Conservation (phyloP, 2,113 vertebrate genomes). For the Gadus macrocephalus region DNA sequence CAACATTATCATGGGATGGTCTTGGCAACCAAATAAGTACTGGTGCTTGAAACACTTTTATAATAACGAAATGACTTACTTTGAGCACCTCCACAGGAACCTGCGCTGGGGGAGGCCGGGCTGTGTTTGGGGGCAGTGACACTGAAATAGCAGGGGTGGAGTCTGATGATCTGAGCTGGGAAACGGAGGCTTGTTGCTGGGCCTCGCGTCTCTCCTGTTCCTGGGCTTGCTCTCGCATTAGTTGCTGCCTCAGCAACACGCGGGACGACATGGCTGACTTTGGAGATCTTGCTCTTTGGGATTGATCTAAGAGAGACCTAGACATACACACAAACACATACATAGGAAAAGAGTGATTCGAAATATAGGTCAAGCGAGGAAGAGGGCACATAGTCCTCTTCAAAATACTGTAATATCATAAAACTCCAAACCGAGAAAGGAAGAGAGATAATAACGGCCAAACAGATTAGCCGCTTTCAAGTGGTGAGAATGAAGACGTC, state of each 20-base stretch:
- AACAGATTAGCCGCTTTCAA: too few relatives aligned
- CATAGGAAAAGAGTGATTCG: not conserved
- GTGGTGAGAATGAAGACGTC: too few relatives aligned
- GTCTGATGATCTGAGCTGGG: conserved; percentile 64
- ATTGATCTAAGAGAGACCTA: conserved; percentile 37
- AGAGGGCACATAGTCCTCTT: too few relatives aligned
- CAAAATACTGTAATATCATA: too few relatives aligned
- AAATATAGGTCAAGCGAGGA: not conserved
- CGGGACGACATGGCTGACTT: conserved; percentile 73
- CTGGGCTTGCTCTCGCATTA: conserved; percentile 86
- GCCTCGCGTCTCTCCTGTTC: conserved; percentile 84
- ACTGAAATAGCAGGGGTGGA: conserved; percentile 80
- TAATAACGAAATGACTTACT: conserved; percentile 59
- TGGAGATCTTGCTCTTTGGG: conserved; percentile 20
- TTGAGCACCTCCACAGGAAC: conserved; percentile 85
- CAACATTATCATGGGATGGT: not conserved
- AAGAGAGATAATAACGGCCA: too few relatives aligned
- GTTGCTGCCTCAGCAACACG: conserved; percentile 82
- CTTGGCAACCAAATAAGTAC: not conserved
- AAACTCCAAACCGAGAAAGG: too few relatives aligned
- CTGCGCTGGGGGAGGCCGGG: conserved; percentile 77
- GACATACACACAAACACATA: not conserved
- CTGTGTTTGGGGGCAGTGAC: conserved; percentile 56
- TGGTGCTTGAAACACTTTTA: not conserved
- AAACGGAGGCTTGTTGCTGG: conserved; percentile 71